Evolutionary conservation across 2,797 vertebrate species (phyloP).

Genomic region (Gambelia wislizenii): DNA sequence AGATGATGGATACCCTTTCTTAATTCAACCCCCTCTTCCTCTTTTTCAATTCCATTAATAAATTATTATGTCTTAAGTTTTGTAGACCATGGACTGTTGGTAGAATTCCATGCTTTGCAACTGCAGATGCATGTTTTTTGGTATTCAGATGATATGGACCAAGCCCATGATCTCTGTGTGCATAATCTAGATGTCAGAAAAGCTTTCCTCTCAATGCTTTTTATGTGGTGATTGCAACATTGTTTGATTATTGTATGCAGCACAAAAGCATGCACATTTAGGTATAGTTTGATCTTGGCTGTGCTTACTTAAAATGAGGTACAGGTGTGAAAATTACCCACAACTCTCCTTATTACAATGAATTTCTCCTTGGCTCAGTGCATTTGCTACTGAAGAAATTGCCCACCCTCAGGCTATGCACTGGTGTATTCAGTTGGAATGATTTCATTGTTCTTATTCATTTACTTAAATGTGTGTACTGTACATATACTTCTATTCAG

Average conservation of each 20-base stretch:
- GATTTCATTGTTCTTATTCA: neutral
- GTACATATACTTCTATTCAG: neutral
- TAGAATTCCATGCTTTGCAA: neutral
- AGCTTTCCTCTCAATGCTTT: neutral
- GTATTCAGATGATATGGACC: neutral
- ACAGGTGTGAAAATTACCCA: neutral
- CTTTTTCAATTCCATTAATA: conserved; percentile 38
- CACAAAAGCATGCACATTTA: neutral
- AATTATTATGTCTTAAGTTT: conserved; percentile 35
- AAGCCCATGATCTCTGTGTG: neutral
- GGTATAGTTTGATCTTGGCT: neutral
- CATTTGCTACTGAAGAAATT: neutral
- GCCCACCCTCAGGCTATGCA: neutral
- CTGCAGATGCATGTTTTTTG: neutral
- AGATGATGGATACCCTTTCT: neutral
- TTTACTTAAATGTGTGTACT: neutral
- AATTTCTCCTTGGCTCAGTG: neutral
- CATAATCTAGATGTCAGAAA: neutral
- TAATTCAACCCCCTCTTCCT: neutral
- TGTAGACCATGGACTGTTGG: neutral
- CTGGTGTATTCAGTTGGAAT: neutral
- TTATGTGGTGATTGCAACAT: neutral
- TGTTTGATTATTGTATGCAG: neutral
- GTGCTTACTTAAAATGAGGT: conserved; percentile 2
- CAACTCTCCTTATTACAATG: neutral